Evolutionary conservation across 2,888 invertebrate species (phyloP), one percentile per base, ranked within the genome.

Genomic region (Pardosa pseudoannulata): DNA sequence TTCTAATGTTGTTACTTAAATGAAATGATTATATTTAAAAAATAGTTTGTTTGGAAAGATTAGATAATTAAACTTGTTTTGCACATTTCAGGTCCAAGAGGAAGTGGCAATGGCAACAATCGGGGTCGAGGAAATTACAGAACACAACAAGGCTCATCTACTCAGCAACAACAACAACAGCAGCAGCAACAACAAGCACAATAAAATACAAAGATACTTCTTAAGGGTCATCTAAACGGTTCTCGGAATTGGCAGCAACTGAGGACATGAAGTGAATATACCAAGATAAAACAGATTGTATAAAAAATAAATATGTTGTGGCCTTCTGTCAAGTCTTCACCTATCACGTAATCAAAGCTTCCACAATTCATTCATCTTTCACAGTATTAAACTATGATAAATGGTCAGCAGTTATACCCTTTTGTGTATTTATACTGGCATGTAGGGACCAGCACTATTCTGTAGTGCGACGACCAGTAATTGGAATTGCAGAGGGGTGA

Each of bases 201-300:
- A 36, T 36, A 9, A 36, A 36, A 36, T 7, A 9, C 5, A 36
- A 36, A 7, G 36, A 7, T 36, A 36, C 9, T 36, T n/a, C 50
- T 31, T 56, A 28, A 11, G 5, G 23, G 50, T 11, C 68, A 74
- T 67, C 50, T 56, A 56, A 56, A 23, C 32, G 73, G 72, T 68
- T 83, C 88, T 88, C 88, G 88, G 76, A 88, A 79, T 88, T 87
- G 83, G 88, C 83, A 83, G 83, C 46, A 70, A 82, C 79, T 65
- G 79, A 46, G 41, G 82, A 82, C 50, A 28, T 86, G 31, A 5
- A 23, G 2, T 23, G 23, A 56, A 56, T 5, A 56, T 56, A 7
- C 16, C 6, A 23, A 56, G 46, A 46, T 13, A 16, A 56, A 56
- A 23, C 16, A 23, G 56, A 56, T 5, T 23, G 23, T 56, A 56